A percentile compares a stretch with the other conserved stretches of the same genome.
Evolutionary conservation across 2,113 vertebrate genomes (phyloP).

Genomic region (Spea bombifrons): DNA sequence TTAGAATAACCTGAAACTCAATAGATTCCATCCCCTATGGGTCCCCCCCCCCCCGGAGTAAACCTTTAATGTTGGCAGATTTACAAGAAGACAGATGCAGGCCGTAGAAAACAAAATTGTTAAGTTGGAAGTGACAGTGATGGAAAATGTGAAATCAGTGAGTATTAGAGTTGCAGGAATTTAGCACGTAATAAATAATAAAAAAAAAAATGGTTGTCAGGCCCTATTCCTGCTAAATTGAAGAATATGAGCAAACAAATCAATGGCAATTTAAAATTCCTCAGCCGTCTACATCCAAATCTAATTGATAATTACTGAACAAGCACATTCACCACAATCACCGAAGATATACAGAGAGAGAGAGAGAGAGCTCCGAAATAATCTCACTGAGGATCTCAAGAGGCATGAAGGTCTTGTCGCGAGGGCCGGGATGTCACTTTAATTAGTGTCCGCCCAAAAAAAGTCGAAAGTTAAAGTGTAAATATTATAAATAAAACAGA

Average conservation of each 20-base stretch:
- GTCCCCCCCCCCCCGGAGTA: not conserved
- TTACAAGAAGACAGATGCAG: not conserved
- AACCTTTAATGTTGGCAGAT: not conserved
- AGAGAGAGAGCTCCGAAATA: too few species aligned
- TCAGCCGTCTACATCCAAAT: not conserved
- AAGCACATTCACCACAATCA: not conserved
- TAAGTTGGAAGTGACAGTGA: constrained; percentile 17
- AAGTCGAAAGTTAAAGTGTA: too few species aligned
- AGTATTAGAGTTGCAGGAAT: constrained; percentile 15
- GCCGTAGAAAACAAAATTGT: constrained; percentile 3
- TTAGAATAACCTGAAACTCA: not conserved
- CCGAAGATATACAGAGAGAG: too few species aligned
- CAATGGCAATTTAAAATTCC: constrained; percentile 8
- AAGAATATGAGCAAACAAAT: constrained; percentile 23
- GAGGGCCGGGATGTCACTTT: too few species aligned
- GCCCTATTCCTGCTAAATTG: not conserved
- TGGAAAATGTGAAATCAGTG: constrained; percentile 17
- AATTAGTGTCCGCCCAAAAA: too few species aligned
- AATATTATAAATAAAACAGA: too few species aligned
- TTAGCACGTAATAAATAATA: constrained; percentile 4
- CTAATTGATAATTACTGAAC: not conserved
- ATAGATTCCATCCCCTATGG: not conserved
- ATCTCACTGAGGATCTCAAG: too few species aligned
- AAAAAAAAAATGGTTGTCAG: not conserved
- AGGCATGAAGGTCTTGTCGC: too few species aligned